Evolutionary conservation across 2,797 vertebrate species (phyloP).

Genomic region (Danio jaintianensis): DNA sequence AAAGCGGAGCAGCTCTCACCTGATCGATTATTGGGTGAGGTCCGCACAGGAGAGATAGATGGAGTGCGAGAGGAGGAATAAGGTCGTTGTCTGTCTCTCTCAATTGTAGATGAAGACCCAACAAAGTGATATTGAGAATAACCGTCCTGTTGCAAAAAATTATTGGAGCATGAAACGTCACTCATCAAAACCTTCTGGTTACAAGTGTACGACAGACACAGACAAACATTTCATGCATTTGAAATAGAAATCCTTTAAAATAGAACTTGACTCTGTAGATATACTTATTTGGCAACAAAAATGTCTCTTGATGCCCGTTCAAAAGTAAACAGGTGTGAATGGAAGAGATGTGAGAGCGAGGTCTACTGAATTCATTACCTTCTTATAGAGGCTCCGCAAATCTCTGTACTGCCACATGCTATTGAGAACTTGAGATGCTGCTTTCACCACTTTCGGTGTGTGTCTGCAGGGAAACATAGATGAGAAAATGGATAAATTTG

Average conservation of each 20-base stretch:
- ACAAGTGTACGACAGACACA: background rate
- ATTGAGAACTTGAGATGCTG: conserved; percentile 98
- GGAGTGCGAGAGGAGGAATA: conserved; percentile 98
- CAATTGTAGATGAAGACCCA: conserved; percentile 97
- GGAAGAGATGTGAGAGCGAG: background rate
- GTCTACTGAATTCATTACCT: conserved; percentile 80
- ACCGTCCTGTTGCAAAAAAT: conserved; percentile 85
- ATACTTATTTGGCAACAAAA: background rate
- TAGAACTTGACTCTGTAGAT: background rate
- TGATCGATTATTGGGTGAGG: conserved; percentile 98
- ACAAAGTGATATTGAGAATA: conserved; percentile 99
- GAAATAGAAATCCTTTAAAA: background rate
- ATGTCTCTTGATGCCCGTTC: background rate
- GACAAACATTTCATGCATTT: background rate
- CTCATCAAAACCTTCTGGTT: background rate
- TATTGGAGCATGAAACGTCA: conserved; percentile 18
- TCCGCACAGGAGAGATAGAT: conserved; percentile 96
- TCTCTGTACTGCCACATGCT: conserved; percentile 99
- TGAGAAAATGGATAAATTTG: conserved; percentile 29
- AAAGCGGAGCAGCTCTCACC: conserved; percentile 77
- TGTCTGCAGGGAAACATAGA: conserved; percentile 81
- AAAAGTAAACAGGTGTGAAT: background rate
- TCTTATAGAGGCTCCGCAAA: conserved; percentile 98
- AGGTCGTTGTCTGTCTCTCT: conserved; percentile 95
- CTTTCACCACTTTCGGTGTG: conserved; percentile 98